A percentile compares a stretch with the other conserved stretches of the same genome.
phyloP scores from a whole-genome alignment of 1,140 invertebrate genomes.

The Lepidurus arcticus region DNA sequence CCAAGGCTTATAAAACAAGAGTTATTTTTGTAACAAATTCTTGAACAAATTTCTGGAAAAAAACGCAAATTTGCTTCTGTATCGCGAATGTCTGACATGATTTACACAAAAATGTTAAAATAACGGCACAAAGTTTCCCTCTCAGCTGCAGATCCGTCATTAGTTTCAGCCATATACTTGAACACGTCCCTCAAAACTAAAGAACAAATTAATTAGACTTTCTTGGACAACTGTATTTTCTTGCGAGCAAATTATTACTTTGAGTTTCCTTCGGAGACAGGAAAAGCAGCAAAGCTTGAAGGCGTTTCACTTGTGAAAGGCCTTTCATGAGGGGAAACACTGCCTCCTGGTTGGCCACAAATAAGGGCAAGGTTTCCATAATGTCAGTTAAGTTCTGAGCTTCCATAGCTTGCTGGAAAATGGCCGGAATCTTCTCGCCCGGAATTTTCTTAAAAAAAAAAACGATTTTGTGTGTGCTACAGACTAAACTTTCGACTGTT shows the following conservation, averaged over 20 bases:
- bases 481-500: not conserved
- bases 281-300: not conserved
- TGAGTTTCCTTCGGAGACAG: not conserved
- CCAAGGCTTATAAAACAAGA: no score
- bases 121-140: not conserved
- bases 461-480: not conserved
- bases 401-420: constrained; percentile 45
- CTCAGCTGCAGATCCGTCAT: not conserved
- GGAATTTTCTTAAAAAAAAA: constrained; percentile 30
- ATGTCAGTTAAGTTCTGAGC: constrained; percentile 43
- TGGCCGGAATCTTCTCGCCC: constrained; percentile 29
- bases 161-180: not conserved
- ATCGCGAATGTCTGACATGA: no score
- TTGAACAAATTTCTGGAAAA: no score
- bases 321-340: not conserved
- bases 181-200: not conserved
- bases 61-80: no score
- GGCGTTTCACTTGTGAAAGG: not conserved
- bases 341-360: not conserved
- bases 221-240: not conserved
- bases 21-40: no score
- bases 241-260: not conserved
- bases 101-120: not conserved
- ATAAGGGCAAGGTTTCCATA: constrained; percentile 37
- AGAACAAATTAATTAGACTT: not conserved